These are phyloP conservation scores for Micrasema minimum DNA, from an alignment of 1,140 invertebrate genomes.

Conservation along the genomic window DNA sequence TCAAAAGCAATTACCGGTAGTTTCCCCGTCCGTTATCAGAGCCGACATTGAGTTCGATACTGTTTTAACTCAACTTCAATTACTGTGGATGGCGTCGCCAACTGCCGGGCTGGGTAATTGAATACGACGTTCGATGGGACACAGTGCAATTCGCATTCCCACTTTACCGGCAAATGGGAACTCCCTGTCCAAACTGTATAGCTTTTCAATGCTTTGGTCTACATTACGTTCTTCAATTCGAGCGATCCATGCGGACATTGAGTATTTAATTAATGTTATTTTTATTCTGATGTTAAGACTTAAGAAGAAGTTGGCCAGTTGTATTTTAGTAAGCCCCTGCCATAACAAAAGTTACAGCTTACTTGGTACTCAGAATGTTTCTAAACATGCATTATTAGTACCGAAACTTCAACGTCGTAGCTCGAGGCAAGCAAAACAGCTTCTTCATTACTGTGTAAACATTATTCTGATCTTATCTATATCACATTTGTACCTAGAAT, in stretches of 20 bases:
- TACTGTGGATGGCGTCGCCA: slow-evolving; percentile 37
- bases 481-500: too few relatives aligned
- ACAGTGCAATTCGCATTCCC: slow-evolving; percentile 49
- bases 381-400: too few relatives aligned
- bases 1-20: slow-evolving; percentile 48
- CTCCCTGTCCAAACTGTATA: slow-evolving; percentile 8
- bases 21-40: slow-evolving; percentile 41
- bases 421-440: too few relatives aligned
- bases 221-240: not conserved
- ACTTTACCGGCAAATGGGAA: slow-evolving; percentile 41
- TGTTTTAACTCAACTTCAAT: slow-evolving; percentile 53
- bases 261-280: too few relatives aligned
- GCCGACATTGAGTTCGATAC: slow-evolving; percentile 46
- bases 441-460: too few relatives aligned
- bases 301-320: too few relatives aligned
- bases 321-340: too few relatives aligned
- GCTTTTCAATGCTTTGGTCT: slow-evolving; percentile 5
- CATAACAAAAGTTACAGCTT: too few relatives aligned
- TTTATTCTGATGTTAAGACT: too few relatives aligned
- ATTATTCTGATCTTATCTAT: too few relatives aligned
- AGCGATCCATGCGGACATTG: slow-evolving; percentile 7
- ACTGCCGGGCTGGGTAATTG: slow-evolving; percentile 45
- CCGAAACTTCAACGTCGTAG: too few relatives aligned
- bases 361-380: too few relatives aligned
- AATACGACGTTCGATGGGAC: slow-evolving; percentile 44